A percentile compares a stretch with the other conserved stretches of the same genome.
Conservation (phyloP, 2,797 vertebrate genomes). For the Atherinosoma microstoma region DNA sequence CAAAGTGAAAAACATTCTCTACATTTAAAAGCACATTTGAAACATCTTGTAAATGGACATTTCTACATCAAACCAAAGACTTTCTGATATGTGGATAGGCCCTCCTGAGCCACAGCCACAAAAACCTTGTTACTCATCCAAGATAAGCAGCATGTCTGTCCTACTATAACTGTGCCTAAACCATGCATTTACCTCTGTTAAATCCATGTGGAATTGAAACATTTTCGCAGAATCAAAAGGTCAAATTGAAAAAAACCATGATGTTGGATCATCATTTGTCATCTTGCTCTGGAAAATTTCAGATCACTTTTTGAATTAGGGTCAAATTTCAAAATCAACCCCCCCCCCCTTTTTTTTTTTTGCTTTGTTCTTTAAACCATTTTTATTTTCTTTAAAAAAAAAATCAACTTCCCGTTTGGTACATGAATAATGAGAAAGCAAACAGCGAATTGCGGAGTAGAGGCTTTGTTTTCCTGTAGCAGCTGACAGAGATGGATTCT, state of each 20-base stretch:
- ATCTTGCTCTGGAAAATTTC: constrained; percentile 5
- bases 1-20: not conserved
- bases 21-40: not conserved
- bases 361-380: constrained; percentile 32
- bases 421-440: constrained; percentile 50
- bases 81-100: not conserved
- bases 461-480: constrained; percentile 33
- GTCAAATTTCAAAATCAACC: constrained; percentile 60
- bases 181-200: not conserved
- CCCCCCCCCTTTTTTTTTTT: constrained; percentile 18
- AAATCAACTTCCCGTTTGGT: constrained; percentile 64
- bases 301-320: constrained; percentile 51
- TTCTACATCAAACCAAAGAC: not conserved
- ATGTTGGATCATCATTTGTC: not conserved
- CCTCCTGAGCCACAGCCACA: not conserved
- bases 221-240: not conserved
- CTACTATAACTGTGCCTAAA: not conserved
- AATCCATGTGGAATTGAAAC: not conserved
- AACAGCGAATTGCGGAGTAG: constrained; percentile 41
- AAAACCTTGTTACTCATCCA: not conserved
- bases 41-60: not conserved
- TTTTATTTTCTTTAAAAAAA: constrained; percentile 17
- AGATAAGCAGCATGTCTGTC: not conserved
- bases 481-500: constrained; percentile 40
- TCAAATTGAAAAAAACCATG: not conserved